Evolutionary conservation across 2,797 vertebrate genomes (phyloP).

Genomic region (Phoxinus dragarum): DNA sequence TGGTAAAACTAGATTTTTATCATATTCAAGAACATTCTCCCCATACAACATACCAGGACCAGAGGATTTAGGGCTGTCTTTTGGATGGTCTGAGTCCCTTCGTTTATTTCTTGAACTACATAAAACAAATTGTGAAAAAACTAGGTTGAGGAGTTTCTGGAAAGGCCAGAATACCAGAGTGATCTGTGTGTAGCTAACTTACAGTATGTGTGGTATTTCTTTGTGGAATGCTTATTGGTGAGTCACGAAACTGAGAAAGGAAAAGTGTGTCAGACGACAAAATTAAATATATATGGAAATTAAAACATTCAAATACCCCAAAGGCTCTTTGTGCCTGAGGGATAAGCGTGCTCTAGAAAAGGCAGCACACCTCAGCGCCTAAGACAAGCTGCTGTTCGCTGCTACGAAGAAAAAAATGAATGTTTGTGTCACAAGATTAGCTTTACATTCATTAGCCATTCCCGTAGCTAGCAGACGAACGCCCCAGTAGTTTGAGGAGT

Average conservation of each 20-base stretch:
- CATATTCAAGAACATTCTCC: not conserved
- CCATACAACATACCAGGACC: not conserved
- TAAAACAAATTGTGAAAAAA: conserved; percentile 7
- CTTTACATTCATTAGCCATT: conserved; percentile 51
- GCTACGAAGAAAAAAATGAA: conserved; percentile 4
- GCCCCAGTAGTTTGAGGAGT: conserved; percentile 30
- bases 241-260: conserved; percentile 28
- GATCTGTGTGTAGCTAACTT: conserved; percentile 39
- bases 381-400: conserved; percentile 27
- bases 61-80: not conserved
- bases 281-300: conserved; percentile 60
- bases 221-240: conserved; percentile 37
- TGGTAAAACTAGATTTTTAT: not conserved
- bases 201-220: conserved; percentile 1
- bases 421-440: conserved; percentile 54
- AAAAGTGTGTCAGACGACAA: conserved; percentile 46
- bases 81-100: not conserved
- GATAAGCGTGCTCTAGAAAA: conserved; percentile 55
- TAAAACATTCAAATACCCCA: conserved; percentile 50
- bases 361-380: conserved; percentile 40
- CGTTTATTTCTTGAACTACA: not conserved
- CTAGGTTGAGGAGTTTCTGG: conserved; percentile 29
- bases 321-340: conserved; percentile 45
- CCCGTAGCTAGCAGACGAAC: conserved; percentile 24
- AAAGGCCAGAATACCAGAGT: not conserved